A percentile compares a stretch with the other conserved stretches of the same genome.
phyloP scores from a whole-genome alignment of 92 coral and sea anemone genomes.

The Zoanthus sociatus region DNA sequence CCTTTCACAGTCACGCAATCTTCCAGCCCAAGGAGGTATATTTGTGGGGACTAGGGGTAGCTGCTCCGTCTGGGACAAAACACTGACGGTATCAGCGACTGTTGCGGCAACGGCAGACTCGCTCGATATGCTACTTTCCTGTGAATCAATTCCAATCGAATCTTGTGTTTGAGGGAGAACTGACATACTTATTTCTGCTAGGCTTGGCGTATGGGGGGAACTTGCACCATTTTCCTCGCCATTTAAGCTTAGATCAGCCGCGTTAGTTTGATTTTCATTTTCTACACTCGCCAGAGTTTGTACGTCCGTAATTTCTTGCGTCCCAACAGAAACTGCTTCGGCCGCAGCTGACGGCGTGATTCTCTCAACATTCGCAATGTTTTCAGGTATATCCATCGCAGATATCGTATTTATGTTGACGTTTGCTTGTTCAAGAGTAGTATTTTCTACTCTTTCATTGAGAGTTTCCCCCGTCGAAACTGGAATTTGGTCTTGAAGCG shows the following conservation, averaged over 20 bases:
- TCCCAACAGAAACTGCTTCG: conserved; percentile 78
- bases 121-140: conserved; percentile 32
- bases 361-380: conserved; percentile 67
- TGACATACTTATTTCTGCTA: conserved; percentile 32
- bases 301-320: conserved; percentile 56
- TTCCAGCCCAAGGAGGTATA: conserved; percentile 95
- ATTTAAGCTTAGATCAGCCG: not conserved
- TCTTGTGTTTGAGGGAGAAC: conserved; percentile 39
- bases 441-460: conserved; percentile 52
- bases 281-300: conserved; percentile 41
- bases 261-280: conserved; percentile 9
- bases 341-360: conserved; percentile 49
- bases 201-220: conserved; percentile 36
- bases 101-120: conserved; percentile 30
- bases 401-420: conserved; percentile 68
- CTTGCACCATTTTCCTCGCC: not conserved
- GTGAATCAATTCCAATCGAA: conserved; percentile 24
- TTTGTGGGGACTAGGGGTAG: conserved; percentile 67
- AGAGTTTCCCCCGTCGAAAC: conserved; percentile 68
- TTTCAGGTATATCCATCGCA: conserved; percentile 66
- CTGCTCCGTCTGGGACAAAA: conserved; percentile 18
- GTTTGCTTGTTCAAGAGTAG: conserved; percentile 55
- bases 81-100: conserved; percentile 36
- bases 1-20: conserved; percentile 91
- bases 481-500: conserved; percentile 57